Percentiles rank a stretch among this genome's conserved stretches.
These are phyloP conservation scores for Onychomys leucogaster DNA, from an alignment of 2,797 vertebrate species.

Conservation along the genomic window DNA sequence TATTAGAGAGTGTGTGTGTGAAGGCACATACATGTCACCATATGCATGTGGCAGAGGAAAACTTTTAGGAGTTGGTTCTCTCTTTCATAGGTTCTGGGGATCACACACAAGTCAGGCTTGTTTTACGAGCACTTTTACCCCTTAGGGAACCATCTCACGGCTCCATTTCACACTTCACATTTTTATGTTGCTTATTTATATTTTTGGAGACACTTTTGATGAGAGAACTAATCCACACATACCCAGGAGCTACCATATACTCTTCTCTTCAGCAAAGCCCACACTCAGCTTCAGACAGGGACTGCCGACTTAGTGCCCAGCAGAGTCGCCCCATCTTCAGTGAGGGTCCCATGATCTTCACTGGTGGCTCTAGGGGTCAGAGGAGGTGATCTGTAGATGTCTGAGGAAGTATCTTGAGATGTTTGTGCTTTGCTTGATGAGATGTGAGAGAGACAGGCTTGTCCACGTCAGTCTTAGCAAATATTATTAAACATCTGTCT, in stretches of 20 bases:
- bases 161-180: not conserved
- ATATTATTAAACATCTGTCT: not conserved
- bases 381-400: not conserved
- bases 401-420: not conserved
- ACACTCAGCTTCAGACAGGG: no score
- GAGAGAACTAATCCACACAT: not conserved
- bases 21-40: not conserved
- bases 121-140: not conserved
- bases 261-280: not conserved
- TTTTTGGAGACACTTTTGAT: not conserved
- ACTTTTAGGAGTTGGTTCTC: not conserved
- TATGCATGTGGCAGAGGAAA: not conserved
- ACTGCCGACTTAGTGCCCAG: rapidly evolving
- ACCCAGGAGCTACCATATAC: not conserved
- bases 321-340: not conserved
- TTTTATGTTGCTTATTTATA: not conserved
- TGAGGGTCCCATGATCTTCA: not conserved
- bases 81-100: not conserved
- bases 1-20: not conserved
- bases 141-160: not conserved
- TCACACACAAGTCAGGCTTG: no score
- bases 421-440: slow-evolving; percentile 15
- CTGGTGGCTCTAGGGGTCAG: not conserved
- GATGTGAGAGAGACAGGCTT: not conserved
- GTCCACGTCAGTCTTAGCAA: not conserved